These are phyloP conservation scores for Globicephala melas DNA, from an alignment of 2,113 vertebrate species.

Conservation along the genomic window DNA sequence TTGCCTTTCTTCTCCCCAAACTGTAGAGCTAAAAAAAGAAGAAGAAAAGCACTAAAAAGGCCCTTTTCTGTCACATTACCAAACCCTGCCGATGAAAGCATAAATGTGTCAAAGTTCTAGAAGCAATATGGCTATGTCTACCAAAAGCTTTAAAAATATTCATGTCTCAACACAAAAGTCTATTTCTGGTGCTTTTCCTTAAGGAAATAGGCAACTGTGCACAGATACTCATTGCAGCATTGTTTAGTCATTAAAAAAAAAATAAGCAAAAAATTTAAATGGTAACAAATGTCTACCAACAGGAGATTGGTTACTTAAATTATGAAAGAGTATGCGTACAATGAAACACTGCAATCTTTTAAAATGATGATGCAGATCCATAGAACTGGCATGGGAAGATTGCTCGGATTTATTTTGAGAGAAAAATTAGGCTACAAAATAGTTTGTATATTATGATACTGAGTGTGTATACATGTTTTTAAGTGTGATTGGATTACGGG, in stretches of 20 bases:
- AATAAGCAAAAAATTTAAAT: constrained; percentile 33
- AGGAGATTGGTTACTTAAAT: neutral
- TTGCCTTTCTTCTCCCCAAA: constrained; percentile 22
- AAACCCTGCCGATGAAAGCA: constrained; percentile 17
- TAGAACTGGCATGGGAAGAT: neutral
- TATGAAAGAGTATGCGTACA: neutral
- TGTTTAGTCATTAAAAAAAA: neutral
- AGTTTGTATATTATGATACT: neutral
- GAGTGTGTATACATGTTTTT: neutral
- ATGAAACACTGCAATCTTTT: neutral
- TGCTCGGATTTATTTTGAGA: constrained; percentile 6
- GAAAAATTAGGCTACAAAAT: neutral
- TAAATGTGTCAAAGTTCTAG: neutral
- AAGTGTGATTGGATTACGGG: neutral
- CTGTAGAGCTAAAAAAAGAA: neutral
- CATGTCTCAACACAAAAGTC: constrained; percentile 27
- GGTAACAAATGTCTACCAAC: neutral
- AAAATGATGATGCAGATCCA: neutral
- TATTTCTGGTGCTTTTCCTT: constrained; percentile 29
- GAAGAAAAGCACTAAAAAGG: neutral
- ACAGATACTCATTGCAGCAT: neutral
- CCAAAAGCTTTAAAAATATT: constrained; percentile 29
- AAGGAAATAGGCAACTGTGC: neutral
- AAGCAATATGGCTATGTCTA: constrained; percentile 25
- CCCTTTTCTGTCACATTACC: constrained; percentile 1